A percentile compares a stretch with the other conserved stretches of the same genome.
These are phyloP conservation scores for Lithophane semibrunnea DNA, from an alignment of 2,888 invertebrate species.

Conservation along the genomic window DNA sequence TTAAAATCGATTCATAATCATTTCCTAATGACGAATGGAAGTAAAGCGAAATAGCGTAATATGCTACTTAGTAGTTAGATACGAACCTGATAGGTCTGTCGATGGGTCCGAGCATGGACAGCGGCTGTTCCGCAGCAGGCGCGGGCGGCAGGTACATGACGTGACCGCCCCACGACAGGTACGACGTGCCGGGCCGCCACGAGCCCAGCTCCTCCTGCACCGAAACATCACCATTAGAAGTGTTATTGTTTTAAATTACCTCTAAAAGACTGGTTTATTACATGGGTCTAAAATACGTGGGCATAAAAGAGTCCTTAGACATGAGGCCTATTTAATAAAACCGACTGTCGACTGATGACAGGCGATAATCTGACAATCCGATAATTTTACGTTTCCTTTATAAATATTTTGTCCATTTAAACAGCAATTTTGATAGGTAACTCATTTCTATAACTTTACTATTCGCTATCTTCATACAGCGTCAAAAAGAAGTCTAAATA, in stretches of 20 bases:
- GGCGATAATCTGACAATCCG: not conserved
- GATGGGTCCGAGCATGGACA: slow-evolving; percentile 81
- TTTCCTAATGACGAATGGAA: not conserved
- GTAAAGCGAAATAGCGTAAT: not conserved
- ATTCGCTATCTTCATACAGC: not conserved
- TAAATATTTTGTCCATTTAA: not conserved
- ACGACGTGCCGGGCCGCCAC: slow-evolving; percentile 85
- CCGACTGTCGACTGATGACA: not conserved
- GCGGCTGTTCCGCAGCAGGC: slow-evolving; percentile 82
- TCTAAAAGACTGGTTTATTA: not conserved
- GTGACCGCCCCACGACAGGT: slow-evolving; percentile 92
- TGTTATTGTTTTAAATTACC: not conserved
- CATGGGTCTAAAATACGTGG: not conserved
- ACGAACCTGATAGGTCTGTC: slow-evolving; percentile 85
- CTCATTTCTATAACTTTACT: no score
- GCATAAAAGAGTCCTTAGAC: not conserved
- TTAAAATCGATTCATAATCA: not conserved
- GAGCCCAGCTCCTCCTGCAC: slow-evolving; percentile 78
- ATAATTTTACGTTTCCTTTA: not conserved
- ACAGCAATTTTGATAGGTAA: no score
- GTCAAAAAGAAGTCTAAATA: not conserved
- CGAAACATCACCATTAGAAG: not conserved
- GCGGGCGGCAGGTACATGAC: slow-evolving; percentile 94
- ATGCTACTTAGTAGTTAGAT: slow-evolving; percentile 20
- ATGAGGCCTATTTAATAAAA: not conserved